Percentiles rank a stretch among this genome's conserved stretches.
Evolutionary conservation across 2,888 invertebrate genomes (phyloP).

Genomic region (Exocentrus adspersus): DNA sequence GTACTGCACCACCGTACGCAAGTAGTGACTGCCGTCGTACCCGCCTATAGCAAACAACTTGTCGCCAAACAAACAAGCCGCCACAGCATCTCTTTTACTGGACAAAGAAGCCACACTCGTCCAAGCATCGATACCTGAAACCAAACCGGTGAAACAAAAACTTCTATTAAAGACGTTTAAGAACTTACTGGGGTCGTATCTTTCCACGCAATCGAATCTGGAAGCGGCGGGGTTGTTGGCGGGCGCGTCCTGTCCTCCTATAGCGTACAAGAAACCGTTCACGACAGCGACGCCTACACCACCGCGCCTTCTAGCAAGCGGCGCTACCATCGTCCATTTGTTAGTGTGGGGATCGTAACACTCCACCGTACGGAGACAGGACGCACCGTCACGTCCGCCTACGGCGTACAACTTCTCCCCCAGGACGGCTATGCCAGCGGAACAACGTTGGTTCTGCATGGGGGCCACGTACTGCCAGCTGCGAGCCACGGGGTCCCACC

Average conservation of each 20-base stretch:
- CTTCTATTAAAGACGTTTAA: no score
- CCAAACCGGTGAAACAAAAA: background rate
- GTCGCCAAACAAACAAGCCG: constrained; percentile 86
- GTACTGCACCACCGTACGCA: constrained; percentile 89
- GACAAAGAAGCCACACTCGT: constrained; percentile 84
- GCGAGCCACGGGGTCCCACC: constrained; percentile 89
- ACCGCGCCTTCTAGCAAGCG: constrained; percentile 87
- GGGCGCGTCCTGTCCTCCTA: constrained; percentile 95
- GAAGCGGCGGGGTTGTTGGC: constrained; percentile 85
- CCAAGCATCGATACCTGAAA: constrained; percentile 85
- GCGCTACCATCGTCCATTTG: constrained; percentile 85
- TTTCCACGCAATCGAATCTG: constrained; percentile 86
- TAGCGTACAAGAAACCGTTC: constrained; percentile 88
- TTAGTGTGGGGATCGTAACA: constrained; percentile 79
- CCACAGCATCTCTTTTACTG: constrained; percentile 88
- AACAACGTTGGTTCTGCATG: constrained; percentile 89
- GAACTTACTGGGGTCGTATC: constrained; percentile 72
- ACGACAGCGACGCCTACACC: constrained; percentile 90
- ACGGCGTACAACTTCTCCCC: constrained; percentile 88
- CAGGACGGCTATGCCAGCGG: constrained; percentile 90
- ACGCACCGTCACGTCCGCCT: constrained; percentile 91
- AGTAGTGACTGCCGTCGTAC: constrained; percentile 89
- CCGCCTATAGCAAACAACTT: constrained; percentile 87
- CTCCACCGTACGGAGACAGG: constrained; percentile 90
- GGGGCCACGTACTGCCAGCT: constrained; percentile 92